A percentile compares a stretch with the other conserved stretches of the same genome.
Conservation (phyloP, 2,888 invertebrate genomes). For the Apamea monoglypha region DNA sequence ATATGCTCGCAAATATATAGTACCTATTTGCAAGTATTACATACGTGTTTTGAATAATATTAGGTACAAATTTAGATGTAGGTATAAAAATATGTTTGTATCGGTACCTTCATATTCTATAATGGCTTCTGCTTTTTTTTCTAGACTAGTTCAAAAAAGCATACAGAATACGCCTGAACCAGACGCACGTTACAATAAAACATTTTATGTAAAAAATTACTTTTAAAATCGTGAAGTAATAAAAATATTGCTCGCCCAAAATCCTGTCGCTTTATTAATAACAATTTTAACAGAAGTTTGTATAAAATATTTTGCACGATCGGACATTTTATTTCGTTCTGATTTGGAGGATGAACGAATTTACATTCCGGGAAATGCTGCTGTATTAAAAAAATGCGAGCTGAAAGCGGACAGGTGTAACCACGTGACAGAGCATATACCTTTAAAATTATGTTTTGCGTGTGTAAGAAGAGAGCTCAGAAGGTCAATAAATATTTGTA, state of each 20-base stretch:
- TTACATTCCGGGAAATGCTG: slow-evolving; percentile 32
- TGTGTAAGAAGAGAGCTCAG: slow-evolving; percentile 9
- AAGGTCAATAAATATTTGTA: slow-evolving; percentile 13
- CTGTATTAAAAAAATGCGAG: slow-evolving; percentile 48
- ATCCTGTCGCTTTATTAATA: slow-evolving; percentile 12
- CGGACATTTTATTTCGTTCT: slow-evolving; percentile 39
- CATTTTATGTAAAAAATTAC: background rate
- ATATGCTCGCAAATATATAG: slow-evolving; percentile 20
- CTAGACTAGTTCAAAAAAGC: background rate
- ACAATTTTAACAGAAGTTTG: slow-evolving; percentile 1
- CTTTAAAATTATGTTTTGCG: slow-evolving; percentile 42
- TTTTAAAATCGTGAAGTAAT: background rate
- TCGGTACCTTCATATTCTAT: background rate
- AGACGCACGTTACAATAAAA: background rate
- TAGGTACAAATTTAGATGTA: background rate
- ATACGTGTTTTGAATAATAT: slow-evolving; percentile 37
- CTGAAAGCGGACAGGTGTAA: slow-evolving; percentile 51
- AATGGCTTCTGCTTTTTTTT: background rate
- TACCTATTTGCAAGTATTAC: slow-evolving; percentile 33
- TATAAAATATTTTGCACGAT: slow-evolving; percentile 22
- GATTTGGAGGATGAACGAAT: slow-evolving; percentile 36
- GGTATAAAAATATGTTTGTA: background rate
- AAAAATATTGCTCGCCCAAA: background rate
- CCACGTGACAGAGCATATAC: slow-evolving; percentile 36
- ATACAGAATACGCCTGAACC: background rate